Conservation (phyloP, 1,140 invertebrate genomes). For the Drosophila auraria region DNA sequence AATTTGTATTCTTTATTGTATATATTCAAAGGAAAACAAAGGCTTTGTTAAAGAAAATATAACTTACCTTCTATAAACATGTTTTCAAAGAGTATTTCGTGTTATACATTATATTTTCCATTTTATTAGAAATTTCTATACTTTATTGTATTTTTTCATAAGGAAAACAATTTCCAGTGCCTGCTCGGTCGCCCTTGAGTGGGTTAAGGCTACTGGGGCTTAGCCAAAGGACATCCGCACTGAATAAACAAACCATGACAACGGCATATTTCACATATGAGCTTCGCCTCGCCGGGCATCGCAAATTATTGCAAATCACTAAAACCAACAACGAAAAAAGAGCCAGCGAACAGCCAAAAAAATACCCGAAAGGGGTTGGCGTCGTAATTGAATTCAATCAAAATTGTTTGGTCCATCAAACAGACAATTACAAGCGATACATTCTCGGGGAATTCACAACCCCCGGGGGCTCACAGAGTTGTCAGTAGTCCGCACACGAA, state of each 20-base stretch:
- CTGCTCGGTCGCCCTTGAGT: neutral
- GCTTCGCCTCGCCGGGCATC: neutral
- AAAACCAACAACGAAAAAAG: slow-evolving; percentile 73
- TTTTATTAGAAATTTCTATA: too few relatives aligned
- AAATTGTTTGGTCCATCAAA: slow-evolving; percentile 85
- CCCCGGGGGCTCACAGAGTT: slow-evolving; percentile 44
- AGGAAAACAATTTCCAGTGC: neutral
- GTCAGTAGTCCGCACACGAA: slow-evolving; percentile 62
- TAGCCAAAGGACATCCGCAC: slow-evolving; percentile 63
- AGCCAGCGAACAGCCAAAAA: slow-evolving; percentile 1
- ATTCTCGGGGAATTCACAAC: slow-evolving; percentile 44
- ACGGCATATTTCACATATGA: slow-evolving; percentile 80
- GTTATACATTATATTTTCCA: too few relatives aligned
- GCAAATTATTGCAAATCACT: slow-evolving; percentile 84
- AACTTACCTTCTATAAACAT: too few relatives aligned
- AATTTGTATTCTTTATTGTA: too few relatives aligned
- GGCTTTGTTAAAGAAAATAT: too few relatives aligned
- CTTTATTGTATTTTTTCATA: too few relatives aligned
- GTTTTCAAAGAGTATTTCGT: too few relatives aligned
- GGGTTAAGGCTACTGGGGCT: slow-evolving; percentile 24
- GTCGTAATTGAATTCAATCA: slow-evolving; percentile 84
- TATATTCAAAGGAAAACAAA: too few relatives aligned
- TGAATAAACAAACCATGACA: slow-evolving; percentile 80
- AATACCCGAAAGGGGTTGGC: slow-evolving; percentile 41
- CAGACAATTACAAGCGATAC: slow-evolving; percentile 78